phyloP scores from a whole-genome alignment of 2,797 vertebrate genomes.

The Spinus pinus region DNA sequence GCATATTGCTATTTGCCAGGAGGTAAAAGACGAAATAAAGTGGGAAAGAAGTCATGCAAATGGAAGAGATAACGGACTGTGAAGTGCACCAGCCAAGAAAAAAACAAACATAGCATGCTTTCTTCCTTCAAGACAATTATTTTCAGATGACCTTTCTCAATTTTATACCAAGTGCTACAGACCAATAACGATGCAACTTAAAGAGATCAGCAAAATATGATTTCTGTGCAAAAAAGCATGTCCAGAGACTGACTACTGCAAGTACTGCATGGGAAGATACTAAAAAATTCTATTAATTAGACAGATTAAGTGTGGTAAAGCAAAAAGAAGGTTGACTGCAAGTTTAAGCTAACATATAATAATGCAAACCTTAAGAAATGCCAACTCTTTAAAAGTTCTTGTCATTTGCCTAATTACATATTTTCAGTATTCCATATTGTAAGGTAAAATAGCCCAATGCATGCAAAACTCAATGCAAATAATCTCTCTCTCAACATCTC shows the following conservation, averaged over 20 bases:
- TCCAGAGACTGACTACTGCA: not conserved
- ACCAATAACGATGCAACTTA: not conserved
- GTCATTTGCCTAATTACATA: not conserved
- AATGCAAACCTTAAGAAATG: not conserved
- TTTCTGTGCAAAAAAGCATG: not conserved
- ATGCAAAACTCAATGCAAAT: not conserved
- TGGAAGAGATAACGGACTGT: not conserved
- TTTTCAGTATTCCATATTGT: not conserved
- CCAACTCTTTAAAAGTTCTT: not conserved
- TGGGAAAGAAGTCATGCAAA: not conserved
- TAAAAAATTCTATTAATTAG: not conserved
- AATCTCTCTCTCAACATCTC: not conserved
- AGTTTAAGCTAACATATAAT: not conserved
- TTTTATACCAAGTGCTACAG: not conserved
- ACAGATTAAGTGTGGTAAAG: not conserved
- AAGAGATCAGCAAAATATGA: not conserved
- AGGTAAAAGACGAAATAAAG: slow-evolving; percentile 21
- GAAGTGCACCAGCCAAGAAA: not conserved
- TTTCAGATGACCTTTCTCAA: not conserved
- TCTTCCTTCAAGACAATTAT: not conserved
- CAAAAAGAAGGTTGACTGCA: not conserved
- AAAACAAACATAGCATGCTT: rapidly evolving
- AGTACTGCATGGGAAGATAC: not conserved
- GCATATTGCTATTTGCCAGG: not conserved
- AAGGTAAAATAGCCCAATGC: not conserved